A percentile compares a stretch with the other conserved stretches of the same genome.
Evolutionary conservation across 1,140 invertebrate genomes (phyloP).

Genomic region (Wasmannia auropunctata): DNA sequence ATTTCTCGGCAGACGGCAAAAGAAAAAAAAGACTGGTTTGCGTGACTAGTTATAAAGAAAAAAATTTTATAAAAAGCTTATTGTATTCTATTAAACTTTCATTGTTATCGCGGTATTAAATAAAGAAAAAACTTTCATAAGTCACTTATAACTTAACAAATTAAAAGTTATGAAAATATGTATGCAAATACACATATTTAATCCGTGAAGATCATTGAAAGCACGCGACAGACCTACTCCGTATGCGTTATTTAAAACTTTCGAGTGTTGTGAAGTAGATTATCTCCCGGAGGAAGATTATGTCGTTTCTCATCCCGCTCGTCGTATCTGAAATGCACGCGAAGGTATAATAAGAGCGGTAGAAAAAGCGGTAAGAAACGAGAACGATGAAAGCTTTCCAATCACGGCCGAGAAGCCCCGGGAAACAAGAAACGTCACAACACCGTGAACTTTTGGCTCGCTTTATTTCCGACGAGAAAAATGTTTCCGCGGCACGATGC

Average conservation of each 20-base stretch:
- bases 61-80: neutral
- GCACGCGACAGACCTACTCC: neutral
- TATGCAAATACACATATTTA: neutral
- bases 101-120: neutral
- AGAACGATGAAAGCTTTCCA: constrained; percentile 56
- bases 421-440: constrained; percentile 47
- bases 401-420: constrained; percentile 24
- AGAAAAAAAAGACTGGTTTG: neutral
- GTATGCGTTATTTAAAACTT: constrained; percentile 6
- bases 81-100: neutral
- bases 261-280: neutral
- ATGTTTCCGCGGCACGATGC: constrained; percentile 37
- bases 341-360: constrained; percentile 9
- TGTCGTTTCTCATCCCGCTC: neutral
- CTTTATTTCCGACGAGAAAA: constrained; percentile 57
- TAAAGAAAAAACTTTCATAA: neutral
- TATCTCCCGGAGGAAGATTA: constrained; percentile 26
- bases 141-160: neutral
- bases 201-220: neutral
- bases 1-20: neutral
- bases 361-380: constrained; percentile 28
- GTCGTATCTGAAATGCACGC: constrained; percentile 34
- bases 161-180: neutral
- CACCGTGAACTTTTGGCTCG: constrained; percentile 50
- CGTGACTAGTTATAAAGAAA: neutral